phyloP scores from a whole-genome alignment of 2,113 vertebrate genomes.

The Lepisosteus oculatus region DNA sequence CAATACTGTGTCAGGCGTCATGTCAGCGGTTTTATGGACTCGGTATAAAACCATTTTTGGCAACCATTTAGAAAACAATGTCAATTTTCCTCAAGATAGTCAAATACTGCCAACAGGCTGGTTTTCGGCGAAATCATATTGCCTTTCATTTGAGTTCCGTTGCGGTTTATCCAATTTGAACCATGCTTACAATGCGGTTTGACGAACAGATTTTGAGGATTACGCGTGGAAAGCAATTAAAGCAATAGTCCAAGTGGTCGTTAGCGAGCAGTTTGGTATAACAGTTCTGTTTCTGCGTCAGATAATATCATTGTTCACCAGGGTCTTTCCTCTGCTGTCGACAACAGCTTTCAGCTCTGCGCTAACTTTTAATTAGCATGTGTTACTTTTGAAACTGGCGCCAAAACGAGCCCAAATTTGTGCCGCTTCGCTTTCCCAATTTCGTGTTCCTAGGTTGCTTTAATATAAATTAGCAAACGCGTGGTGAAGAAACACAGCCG shows the following conservation, averaged over 20 bases:
- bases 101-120: no score
- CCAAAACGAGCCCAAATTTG: constrained; percentile 22
- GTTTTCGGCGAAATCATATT: no score
- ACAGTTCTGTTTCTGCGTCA: constrained; percentile 37
- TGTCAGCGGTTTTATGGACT: no score
- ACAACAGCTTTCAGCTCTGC: constrained; percentile 31
- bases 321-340: no score
- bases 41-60: background rate
- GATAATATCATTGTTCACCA: no score
- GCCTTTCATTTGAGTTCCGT: no score
- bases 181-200: no score
- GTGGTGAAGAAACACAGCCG: constrained; percentile 27
- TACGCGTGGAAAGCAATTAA: background rate
- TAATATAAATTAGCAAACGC: constrained; percentile 34
- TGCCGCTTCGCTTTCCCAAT: constrained; percentile 2
- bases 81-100: no score
- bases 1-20: no score
- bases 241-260: constrained; percentile 58
- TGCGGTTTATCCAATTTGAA: no score
- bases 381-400: constrained; percentile 53
- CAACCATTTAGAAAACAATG: no score
- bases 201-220: no score
- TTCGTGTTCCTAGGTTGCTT: constrained; percentile 3
- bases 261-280: constrained; percentile 39
- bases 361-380: constrained; percentile 53